Conservation (phyloP, 1,140 invertebrate genomes). For the Charaxes varanes region DNA sequence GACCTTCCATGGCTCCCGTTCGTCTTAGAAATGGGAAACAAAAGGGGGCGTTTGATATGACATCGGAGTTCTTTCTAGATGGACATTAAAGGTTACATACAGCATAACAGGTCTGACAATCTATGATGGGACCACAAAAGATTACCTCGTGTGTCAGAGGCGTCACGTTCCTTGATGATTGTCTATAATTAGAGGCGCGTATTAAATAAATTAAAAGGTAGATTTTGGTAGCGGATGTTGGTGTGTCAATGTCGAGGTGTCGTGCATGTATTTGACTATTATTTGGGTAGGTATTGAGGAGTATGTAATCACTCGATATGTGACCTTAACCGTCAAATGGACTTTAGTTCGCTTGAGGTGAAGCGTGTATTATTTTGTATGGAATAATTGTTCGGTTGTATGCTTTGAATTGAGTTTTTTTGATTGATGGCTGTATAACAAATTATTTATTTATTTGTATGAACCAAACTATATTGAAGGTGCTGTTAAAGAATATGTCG, state of each 20-base stretch:
- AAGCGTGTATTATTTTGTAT: conserved; percentile 5
- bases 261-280: conserved; percentile 26
- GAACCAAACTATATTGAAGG: too few relatives aligned
- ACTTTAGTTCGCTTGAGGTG: conserved; percentile 8
- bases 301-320: conserved; percentile 21
- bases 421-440: too few relatives aligned
- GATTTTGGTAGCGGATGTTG: conserved; percentile 49
- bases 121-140: conserved; percentile 61
- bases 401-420: too few relatives aligned
- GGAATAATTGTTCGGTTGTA: conserved; percentile 12
- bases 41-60: neutral
- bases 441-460: too few relatives aligned
- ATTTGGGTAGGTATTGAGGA: conserved; percentile 12
- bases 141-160: conserved; percentile 62
- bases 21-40: neutral
- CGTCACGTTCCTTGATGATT: conserved; percentile 56
- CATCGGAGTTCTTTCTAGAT: conserved; percentile 10
- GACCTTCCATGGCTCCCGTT: conserved; percentile 22
- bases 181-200: conserved; percentile 58
- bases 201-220: conserved; percentile 58
- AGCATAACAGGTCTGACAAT: conserved; percentile 52
- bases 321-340: conserved; percentile 15
- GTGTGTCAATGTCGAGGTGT: conserved; percentile 36
- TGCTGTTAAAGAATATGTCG: too few relatives aligned
- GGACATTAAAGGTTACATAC: conserved; percentile 42